These are phyloP conservation scores for Shinisaurus crocodilurus DNA, from an alignment of 2,113 vertebrate genomes.

Conservation along the genomic window DNA sequence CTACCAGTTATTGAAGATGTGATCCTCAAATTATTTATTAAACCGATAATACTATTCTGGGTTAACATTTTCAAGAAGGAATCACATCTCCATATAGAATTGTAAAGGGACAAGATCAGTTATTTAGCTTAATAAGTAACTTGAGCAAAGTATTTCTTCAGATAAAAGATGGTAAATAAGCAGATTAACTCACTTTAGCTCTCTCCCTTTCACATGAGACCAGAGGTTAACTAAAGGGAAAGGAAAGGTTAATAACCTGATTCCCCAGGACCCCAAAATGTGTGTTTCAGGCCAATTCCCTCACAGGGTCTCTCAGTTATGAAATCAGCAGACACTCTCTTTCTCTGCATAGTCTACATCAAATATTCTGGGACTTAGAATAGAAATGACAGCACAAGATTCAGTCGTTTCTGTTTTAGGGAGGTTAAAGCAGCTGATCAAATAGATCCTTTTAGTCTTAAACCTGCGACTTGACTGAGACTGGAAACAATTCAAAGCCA, in stretches of 20 bases:
- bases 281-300: background rate
- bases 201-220: background rate
- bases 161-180: background rate
- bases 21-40: background rate
- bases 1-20: background rate
- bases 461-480: background rate
- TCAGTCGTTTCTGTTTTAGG: background rate
- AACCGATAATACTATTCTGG: background rate
- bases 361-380: background rate
- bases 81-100: background rate
- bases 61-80: background rate
- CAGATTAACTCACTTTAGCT: background rate
- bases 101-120: background rate
- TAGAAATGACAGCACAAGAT: background rate
- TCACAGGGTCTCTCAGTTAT: background rate
- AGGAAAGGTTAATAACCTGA: conserved; percentile 16
- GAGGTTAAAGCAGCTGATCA: background rate
- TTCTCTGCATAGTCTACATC: background rate
- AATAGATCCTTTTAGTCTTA: background rate
- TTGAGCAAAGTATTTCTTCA: conserved; percentile 1
- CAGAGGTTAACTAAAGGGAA: background rate
- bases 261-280: background rate
- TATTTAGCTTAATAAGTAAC: conserved; percentile 25
- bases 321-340: background rate
- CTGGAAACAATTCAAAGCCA: background rate